Base-by-base conservation (phyloP, 2,113 vertebrate species). In the Puntigrus tetrazona region DNA sequence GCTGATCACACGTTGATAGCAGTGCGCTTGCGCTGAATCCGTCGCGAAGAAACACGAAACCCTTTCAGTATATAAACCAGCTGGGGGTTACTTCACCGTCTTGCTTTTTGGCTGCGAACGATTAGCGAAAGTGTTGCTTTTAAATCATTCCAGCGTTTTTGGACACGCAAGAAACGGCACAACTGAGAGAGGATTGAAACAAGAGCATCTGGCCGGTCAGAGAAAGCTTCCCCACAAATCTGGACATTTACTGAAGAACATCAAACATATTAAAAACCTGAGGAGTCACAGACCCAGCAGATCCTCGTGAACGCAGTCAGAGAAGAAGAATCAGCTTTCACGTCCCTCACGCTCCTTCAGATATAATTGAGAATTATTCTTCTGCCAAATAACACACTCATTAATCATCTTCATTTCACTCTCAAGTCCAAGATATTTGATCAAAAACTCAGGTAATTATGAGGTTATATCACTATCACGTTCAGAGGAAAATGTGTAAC, bases 331-430 rank as follows among this genome's bases (percentile, higher is more conserved):
- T 57, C 74, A 36, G 3, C 34, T 78, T 25, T 78, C 77, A 63
- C 57, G 10, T 78, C 29, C 31, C 38, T 13, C 34, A 41, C 76
- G 59, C 27, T 78, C 34, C 22, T 20, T 29, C 78, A 22, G n/a
- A 29, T 22, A 11, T 67, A 67, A 81, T 47, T 50, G 41, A 65
- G 41, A 81, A 67, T 14, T 22, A 31, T 47, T 34, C 27, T n/a
- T 27, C 14, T 34, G 61, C 78, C 78, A 81, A 47, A 81, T 45
- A 45, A 81, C 41, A 65, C 78, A 81, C 78, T 81, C 78, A 67
- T 81, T 45, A 81, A 81, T 81, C 78, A n/a, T 29, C 55, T 78
- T 78, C 14, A 31, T 67, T 81, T n/a, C 1, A 34, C 8, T 45
- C 16, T 67, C 61, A 81, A n/a, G 47, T 81, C 11, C 20, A 34